Percentiles rank a stretch among this genome's conserved stretches.
Evolutionary conservation across 2,113 vertebrate species (phyloP).

Genomic region (Urocolius indicus): DNA sequence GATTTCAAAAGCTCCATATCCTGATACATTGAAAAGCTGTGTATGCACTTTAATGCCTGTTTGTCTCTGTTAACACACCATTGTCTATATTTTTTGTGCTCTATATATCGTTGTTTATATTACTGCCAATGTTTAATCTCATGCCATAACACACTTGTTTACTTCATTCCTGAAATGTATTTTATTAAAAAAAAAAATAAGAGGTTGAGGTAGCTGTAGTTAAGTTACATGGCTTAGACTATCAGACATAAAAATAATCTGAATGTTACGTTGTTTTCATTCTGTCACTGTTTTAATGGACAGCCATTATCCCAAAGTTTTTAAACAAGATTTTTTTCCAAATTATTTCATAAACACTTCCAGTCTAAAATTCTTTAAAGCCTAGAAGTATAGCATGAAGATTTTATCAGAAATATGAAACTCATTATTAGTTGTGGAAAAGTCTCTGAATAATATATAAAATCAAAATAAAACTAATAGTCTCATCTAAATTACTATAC

Average conservation of each 20-base stretch:
- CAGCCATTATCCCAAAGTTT: conserved; percentile 9
- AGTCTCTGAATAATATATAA: not conserved
- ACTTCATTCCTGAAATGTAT: conserved; percentile 62
- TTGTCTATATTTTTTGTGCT: conserved; percentile 8
- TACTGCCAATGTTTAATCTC: conserved; percentile 55
- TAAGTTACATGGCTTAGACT: conserved; percentile 44
- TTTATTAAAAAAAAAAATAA: conserved; percentile 11
- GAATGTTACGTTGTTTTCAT: conserved; percentile 40
- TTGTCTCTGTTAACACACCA: not conserved
- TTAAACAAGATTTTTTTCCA: conserved; percentile 25
- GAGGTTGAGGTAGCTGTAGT: conserved; percentile 16
- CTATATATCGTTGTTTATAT: conserved; percentile 40
- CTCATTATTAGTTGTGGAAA: not conserved
- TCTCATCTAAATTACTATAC: not conserved
- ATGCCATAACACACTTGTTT: conserved; percentile 17
- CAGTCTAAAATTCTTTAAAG: not conserved
- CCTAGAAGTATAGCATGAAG: not conserved
- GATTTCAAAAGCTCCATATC: not conserved
- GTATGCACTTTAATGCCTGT: not conserved
- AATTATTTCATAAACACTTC: conserved; percentile 9
- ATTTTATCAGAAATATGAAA: conserved; percentile 25
- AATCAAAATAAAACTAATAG: conserved; percentile 9
- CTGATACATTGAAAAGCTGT: not conserved
- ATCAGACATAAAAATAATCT: conserved; percentile 15
- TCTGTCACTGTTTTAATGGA: not conserved